phyloP scores from a whole-genome alignment of 2,113 vertebrate species.

The Leptobrachium ailaonicum region DNA sequence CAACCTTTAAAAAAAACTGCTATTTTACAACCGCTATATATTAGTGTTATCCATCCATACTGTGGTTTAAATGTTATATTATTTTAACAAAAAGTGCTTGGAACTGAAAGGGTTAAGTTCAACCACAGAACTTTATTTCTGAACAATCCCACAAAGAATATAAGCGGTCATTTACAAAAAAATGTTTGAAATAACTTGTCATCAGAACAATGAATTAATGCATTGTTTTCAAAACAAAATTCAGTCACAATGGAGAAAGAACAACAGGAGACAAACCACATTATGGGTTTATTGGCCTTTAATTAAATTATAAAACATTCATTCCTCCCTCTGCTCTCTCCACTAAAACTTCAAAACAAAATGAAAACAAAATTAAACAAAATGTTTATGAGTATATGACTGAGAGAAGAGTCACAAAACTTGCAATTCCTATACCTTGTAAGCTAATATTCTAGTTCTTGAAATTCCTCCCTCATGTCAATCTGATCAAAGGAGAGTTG shows the following conservation, averaged over 20 bases:
- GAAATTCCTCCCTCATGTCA: no score
- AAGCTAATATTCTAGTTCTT: no score
- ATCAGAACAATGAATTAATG: not conserved
- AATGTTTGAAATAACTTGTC: not conserved
- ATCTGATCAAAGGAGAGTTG: no score
- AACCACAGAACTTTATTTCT: no score
- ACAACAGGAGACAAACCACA: not conserved
- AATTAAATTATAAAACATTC: not conserved
- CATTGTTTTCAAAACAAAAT: not conserved
- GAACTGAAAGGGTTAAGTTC: no score
- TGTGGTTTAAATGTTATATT: no score
- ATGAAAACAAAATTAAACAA: not conserved
- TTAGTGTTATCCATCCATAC: no score
- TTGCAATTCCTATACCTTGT: no score
- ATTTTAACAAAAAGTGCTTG: no score
- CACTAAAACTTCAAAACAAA: not conserved
- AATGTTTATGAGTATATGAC: not conserved
- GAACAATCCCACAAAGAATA: not conserved
- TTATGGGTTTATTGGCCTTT: constrained; percentile 1
- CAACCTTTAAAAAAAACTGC: no score
- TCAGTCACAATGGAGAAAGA: not conserved
- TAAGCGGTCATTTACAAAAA: not conserved
- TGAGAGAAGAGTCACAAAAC: no score
- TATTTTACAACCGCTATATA: no score
- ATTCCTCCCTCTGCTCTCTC: not conserved